phyloP scores from a whole-genome alignment of 2,888 invertebrate species.

The Seladonia tumulorum region DNA sequence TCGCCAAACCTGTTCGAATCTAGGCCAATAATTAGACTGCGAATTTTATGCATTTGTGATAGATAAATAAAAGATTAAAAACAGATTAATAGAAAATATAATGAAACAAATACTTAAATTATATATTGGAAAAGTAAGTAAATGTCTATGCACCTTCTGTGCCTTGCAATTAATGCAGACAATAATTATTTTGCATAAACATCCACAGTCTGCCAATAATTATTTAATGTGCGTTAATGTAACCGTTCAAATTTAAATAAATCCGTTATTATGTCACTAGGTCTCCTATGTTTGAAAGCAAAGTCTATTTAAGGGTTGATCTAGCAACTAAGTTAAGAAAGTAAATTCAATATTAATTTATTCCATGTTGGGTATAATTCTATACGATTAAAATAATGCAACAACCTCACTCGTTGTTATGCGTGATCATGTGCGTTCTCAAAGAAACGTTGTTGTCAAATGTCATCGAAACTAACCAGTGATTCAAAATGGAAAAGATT shows the following conservation, averaged over 20 bases:
- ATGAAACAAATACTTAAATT: not conserved
- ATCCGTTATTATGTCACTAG: not conserved
- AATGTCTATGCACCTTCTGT: not conserved
- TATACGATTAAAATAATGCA: not conserved
- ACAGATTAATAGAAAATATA: not conserved
- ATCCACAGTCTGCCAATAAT: not conserved
- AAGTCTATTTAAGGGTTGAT: not conserved
- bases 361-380: not conserved
- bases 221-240: not conserved
- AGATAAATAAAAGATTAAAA: not conserved
- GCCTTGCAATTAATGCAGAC: not conserved
- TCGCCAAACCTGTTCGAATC: not conserved
- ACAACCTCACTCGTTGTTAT: constrained; percentile 1
- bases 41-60: not conserved
- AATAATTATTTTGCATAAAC: not conserved
- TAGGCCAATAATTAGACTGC: not conserved
- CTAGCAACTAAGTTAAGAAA: not conserved
- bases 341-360: not conserved
- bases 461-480: not conserved
- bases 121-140: not conserved
- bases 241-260: not conserved
- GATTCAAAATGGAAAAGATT: not conserved
- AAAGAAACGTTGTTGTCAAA: constrained; percentile 5
- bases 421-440: not conserved
- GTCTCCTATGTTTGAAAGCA: not conserved